Base-by-base conservation (phyloP, 2,888 invertebrate species). In the Lacanobia wlatinum region DNA sequence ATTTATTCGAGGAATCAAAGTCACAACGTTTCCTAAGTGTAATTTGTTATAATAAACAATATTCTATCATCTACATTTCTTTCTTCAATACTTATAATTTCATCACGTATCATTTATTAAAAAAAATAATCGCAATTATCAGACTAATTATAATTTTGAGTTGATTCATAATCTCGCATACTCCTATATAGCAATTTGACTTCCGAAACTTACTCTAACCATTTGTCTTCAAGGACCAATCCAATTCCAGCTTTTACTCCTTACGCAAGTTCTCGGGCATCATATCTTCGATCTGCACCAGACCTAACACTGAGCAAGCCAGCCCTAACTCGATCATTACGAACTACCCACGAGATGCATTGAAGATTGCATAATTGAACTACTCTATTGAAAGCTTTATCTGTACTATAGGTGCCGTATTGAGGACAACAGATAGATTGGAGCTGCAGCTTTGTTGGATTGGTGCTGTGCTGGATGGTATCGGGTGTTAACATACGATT, bases 291-390 rank as follows among this genome's bases (percentile, higher is more conserved):
- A 86, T 86, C 85, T 70, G 46, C 52, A 66, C 59, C 62, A 56
- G 72, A 60, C 65, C 50, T 67, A 72, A 72, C 80, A 61, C 56
- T 40, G 58, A 59, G 7, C 59, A 59, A 21, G 40, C 59, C 58
- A 55, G 69, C 53, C 48, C 76, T 79, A 82, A 81, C 88, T 86
- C 81, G 87, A 89, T 89, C 88, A 88, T 88, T 89, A 88, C 84
- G 72, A 62, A 67, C 83, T 80, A 65, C 84, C 80, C 78, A 88
- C 86, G 78, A 88, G 87, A 89, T 89, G 69, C n/a, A n/a, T n/a
- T 18, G 46, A 23, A 79, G 89, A 88, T 89, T 86, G 78, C 73
- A 87, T 87, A 87, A 87, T 87, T 83, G 73, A 83, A 87, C 81
- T 87, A 74, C 86, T 85, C 80, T 76, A 86, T 85, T 76, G 74